A percentile compares a stretch with the other conserved stretches of the same genome.
phyloP scores from a whole-genome alignment of 2,797 vertebrate species.

The Acanthurus leucopareius region DNA sequence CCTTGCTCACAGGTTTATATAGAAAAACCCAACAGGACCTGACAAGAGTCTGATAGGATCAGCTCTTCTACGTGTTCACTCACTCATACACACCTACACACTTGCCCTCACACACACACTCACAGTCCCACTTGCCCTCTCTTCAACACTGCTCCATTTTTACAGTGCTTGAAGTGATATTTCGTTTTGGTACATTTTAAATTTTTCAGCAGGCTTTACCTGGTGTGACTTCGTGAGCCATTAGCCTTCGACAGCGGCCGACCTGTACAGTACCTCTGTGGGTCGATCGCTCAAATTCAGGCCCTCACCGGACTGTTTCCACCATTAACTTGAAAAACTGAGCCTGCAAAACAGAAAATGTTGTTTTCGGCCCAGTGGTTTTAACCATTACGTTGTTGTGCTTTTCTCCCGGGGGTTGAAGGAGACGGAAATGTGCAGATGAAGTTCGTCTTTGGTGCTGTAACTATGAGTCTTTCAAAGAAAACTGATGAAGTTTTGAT shows the following conservation, averaged over 20 bases:
- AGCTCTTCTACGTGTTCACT: constrained; percentile 58
- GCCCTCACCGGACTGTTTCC: neutral
- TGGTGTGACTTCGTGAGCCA: constrained; percentile 60
- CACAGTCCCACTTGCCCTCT: constrained; percentile 66
- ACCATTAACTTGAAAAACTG: constrained; percentile 27
- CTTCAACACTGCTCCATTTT: constrained; percentile 63
- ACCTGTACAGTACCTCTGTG: constrained; percentile 30
- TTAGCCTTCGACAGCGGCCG: constrained; percentile 40
- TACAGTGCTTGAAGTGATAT: constrained; percentile 62
- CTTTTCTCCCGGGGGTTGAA: constrained; percentile 25
- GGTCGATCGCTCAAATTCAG: constrained; percentile 30
- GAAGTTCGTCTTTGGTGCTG: neutral
- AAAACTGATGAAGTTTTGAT: neutral
- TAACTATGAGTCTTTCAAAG: neutral
- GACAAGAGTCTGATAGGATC: constrained; percentile 73
- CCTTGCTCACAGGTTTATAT: constrained; percentile 42
- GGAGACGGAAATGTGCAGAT: constrained; percentile 9
- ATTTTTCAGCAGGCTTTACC: constrained; percentile 70
- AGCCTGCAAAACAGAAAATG: constrained; percentile 16
- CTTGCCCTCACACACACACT: constrained; percentile 55
- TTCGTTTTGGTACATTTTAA: constrained; percentile 64
- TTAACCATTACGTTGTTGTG: neutral
- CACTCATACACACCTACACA: constrained; percentile 69
- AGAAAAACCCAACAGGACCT: constrained; percentile 63
- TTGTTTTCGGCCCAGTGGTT: constrained; percentile 36